Conservation (phyloP, 2,797 vertebrate species). For the Margarornis squamiger region DNA sequence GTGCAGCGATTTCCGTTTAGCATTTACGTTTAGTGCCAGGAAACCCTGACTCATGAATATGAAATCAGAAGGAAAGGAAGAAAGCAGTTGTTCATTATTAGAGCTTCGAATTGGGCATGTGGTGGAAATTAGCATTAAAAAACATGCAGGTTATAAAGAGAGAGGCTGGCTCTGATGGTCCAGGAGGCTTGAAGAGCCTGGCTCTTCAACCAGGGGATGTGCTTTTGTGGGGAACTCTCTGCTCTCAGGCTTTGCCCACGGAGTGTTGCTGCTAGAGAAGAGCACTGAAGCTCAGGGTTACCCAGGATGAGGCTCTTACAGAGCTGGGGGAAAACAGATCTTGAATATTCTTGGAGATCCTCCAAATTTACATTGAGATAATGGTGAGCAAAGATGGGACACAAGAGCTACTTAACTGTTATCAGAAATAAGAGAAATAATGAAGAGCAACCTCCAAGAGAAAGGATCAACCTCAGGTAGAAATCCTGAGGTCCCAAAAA, state of each 20-base stretch:
- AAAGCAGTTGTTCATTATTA: conserved; percentile 55
- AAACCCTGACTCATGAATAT: conserved; percentile 68
- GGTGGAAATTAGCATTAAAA: conserved; percentile 18
- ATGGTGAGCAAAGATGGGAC: background rate
- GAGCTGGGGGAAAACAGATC: background rate
- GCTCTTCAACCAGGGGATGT: background rate
- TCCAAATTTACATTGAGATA: background rate
- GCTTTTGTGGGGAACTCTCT: background rate
- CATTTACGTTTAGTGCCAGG: conserved; percentile 57
- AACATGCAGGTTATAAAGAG: background rate
- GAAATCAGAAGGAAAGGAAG: conserved; percentile 63
- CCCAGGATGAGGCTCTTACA: background rate
- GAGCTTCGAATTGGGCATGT: background rate
- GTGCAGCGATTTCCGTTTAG: conserved; percentile 66
- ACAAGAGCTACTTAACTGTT: background rate
- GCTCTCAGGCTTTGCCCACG: accelerated
- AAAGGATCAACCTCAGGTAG: background rate
- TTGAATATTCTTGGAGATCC: background rate
- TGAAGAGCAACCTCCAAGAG: background rate
- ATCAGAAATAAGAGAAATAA: background rate
- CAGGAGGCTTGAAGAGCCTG: background rate
- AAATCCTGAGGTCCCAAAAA: background rate
- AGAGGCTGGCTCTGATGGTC: background rate
- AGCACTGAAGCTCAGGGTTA: background rate
- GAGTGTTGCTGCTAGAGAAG: background rate